phyloP scores from a whole-genome alignment of 2,113 vertebrate genomes.

The Bubo bubo region DNA sequence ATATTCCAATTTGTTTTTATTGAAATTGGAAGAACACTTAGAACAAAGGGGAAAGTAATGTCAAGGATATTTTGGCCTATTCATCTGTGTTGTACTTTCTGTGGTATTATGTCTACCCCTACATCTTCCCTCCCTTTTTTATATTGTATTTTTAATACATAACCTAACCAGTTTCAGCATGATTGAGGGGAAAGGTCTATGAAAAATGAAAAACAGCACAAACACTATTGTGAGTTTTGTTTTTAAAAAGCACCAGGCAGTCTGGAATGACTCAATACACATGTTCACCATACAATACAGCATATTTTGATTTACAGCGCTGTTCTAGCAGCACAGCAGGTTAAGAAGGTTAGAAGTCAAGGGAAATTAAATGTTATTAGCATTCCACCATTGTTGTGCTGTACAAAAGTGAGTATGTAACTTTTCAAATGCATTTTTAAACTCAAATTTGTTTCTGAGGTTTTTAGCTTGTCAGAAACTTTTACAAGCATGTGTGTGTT shows the following conservation, averaged over 20 bases:
- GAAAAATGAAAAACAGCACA: conserved; percentile 68
- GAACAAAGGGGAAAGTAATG: conserved; percentile 68
- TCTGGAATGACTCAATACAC: conserved; percentile 70
- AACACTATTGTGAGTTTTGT: conserved; percentile 67
- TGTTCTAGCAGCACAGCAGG: conserved; percentile 67
- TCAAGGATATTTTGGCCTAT: conserved; percentile 65
- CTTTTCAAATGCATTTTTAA: conserved; percentile 72
- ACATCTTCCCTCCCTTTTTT: conserved; percentile 40
- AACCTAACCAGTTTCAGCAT: conserved; percentile 60
- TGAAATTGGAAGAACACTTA: conserved; percentile 83
- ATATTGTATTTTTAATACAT: conserved; percentile 63
- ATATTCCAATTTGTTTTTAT: conserved; percentile 88
- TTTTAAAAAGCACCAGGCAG: conserved; percentile 72
- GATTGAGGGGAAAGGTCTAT: conserved; percentile 57
- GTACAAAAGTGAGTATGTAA: conserved; percentile 58
- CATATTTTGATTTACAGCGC: conserved; percentile 71
- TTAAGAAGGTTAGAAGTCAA: conserved; percentile 78
- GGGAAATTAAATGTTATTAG: conserved; percentile 79
- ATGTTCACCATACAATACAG: conserved; percentile 61
- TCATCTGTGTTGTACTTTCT: conserved; percentile 57
- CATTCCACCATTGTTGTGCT: conserved; percentile 68
- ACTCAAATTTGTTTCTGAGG: conserved; percentile 56
- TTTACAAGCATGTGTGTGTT: background rate
- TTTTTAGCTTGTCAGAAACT: conserved; percentile 62
- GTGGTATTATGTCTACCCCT: conserved; percentile 53